Evolutionary conservation across 2,113 vertebrate species (phyloP).

Genomic region (Aviceda subcristata): DNA sequence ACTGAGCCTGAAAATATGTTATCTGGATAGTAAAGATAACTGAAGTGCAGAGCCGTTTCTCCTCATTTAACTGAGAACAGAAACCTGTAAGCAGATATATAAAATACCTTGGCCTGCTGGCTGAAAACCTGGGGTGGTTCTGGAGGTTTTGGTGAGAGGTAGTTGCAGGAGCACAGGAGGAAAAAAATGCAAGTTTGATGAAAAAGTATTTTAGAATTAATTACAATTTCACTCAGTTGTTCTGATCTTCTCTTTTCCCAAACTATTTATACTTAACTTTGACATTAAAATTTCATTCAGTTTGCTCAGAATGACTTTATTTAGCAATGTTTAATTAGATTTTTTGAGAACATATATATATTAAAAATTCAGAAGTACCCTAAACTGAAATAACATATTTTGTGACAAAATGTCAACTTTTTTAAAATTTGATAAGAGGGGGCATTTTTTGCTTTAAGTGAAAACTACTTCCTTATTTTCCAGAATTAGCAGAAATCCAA

Average conservation of each 20-base stretch:
- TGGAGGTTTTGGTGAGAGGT: not conserved
- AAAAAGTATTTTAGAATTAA: not conserved
- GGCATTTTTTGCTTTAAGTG: not conserved
- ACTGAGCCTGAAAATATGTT: rapidly evolving
- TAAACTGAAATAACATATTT: not conserved
- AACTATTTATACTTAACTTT: conserved; percentile 18
- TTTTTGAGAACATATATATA: not conserved
- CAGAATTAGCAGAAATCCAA: not conserved
- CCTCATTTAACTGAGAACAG: not conserved
- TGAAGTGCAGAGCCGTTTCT: not conserved
- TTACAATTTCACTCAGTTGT: not conserved
- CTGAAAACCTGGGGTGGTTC: not conserved
- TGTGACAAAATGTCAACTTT: not conserved
- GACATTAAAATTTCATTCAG: not conserved
- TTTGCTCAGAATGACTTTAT: conserved; percentile 11
- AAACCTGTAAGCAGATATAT: rapidly evolving
- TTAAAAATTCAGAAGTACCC: not conserved
- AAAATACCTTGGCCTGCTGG: too few relatives aligned
- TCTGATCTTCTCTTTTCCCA: not conserved
- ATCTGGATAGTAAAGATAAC: not conserved
- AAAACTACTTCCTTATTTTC: not conserved
- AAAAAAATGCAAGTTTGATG: not conserved
- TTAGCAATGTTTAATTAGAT: conserved; percentile 25
- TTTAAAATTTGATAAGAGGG: not conserved
- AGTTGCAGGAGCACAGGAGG: not conserved